Evolutionary conservation across 2,113 vertebrate genomes (phyloP).

Genomic region (Junco hyemalis): DNA sequence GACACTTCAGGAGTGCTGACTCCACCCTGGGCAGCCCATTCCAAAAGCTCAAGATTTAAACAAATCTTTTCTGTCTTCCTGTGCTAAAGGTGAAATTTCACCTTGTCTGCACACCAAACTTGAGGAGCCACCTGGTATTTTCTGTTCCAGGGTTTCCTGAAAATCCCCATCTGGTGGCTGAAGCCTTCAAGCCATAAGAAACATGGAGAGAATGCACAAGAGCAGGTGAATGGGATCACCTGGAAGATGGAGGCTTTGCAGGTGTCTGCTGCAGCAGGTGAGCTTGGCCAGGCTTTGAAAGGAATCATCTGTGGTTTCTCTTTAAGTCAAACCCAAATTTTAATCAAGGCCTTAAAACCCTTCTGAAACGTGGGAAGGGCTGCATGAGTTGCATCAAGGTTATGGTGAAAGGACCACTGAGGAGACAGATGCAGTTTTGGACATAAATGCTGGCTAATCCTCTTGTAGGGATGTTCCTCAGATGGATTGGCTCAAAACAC

Average conservation of each 20-base stretch:
- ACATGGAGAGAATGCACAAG: not conserved
- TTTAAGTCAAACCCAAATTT: not conserved
- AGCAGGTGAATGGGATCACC: conserved; percentile 42
- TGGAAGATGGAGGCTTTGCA: conserved; percentile 42
- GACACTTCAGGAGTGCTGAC: not conserved
- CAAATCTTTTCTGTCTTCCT: not conserved
- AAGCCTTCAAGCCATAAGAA: conserved; percentile 4
- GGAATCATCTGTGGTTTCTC: not conserved
- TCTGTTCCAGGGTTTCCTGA: conserved; percentile 83
- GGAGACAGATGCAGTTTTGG: not conserved
- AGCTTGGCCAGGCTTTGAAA: not conserved
- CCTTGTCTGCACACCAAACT: not conserved
- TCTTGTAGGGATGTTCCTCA: not conserved
- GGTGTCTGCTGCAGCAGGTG: conserved; percentile 55
- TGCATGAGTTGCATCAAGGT: not conserved
- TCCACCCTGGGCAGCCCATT: not conserved
- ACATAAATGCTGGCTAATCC: not conserved
- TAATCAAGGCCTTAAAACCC: not conserved
- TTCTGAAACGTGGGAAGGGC: not conserved
- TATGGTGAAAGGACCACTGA: not conserved
- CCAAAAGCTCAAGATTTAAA: not conserved
- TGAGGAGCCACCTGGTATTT: not conserved
- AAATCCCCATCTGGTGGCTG: conserved; percentile 83
- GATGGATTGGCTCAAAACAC: not conserved
- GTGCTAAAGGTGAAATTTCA: not conserved